These are phyloP conservation scores for Macrosoma leucophasiata DNA, from an alignment of 2,888 invertebrate genomes.

Conservation along the genomic window DNA sequence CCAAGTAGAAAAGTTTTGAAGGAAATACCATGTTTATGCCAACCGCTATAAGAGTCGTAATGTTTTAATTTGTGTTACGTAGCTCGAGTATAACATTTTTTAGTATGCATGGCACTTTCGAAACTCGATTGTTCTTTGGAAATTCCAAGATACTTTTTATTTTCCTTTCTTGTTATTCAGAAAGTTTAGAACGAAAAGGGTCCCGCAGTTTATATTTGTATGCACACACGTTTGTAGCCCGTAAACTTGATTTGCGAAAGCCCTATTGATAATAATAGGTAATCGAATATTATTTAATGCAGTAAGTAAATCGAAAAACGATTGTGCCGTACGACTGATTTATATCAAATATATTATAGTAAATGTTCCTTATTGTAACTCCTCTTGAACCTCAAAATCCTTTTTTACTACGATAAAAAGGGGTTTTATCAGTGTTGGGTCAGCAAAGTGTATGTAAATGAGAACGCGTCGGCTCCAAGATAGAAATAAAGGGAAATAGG, in stretches of 20 bases:
- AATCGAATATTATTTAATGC: not conserved
- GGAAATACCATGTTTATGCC: too few relatives aligned
- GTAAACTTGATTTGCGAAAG: not conserved
- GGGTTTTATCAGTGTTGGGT: conserved; percentile 66
- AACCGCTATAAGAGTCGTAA: too few relatives aligned
- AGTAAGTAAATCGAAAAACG: not conserved
- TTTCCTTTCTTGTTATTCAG: conserved; percentile 29
- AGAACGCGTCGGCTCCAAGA: conserved; percentile 46
- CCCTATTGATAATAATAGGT: conserved; percentile 1
- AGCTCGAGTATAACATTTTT: too few relatives aligned
- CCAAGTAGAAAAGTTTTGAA: too few relatives aligned
- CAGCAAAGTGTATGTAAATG: conserved; percentile 71
- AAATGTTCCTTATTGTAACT: conserved; percentile 34
- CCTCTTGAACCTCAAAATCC: conserved; percentile 55
- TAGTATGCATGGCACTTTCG: conserved; percentile 42
- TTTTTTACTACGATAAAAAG: conserved; percentile 60
- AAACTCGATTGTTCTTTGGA: conserved; percentile 33
- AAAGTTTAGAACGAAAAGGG: conserved; percentile 28
- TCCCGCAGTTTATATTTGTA: not conserved
- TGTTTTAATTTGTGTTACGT: too few relatives aligned
- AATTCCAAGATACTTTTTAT: conserved; percentile 33
- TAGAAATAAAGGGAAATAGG: conserved; percentile 54
- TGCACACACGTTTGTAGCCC: conserved; percentile 1
- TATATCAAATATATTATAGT: not conserved
- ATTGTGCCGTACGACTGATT: not conserved